Conservation (phyloP, 2,888 invertebrate species). For the Hofmannophila pseudospretella region DNA sequence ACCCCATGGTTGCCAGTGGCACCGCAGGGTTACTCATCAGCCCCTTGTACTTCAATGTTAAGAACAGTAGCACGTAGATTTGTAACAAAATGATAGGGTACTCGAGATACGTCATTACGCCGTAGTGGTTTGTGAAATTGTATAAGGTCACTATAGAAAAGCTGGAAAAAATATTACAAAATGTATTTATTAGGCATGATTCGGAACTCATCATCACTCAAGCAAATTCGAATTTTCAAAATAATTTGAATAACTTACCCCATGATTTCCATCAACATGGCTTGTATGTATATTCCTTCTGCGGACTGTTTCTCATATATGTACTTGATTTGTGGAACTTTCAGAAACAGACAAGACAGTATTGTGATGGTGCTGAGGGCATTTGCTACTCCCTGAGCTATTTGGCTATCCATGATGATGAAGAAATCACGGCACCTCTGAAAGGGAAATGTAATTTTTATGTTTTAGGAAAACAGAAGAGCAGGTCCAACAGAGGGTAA, state of each 20-base stretch:
- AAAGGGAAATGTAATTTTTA: too few relatives aligned
- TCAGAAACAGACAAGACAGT: slow-evolving; percentile 85
- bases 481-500: too few relatives aligned
- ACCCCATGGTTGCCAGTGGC: slow-evolving; percentile 38
- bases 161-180: slow-evolving; percentile 72
- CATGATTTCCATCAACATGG: slow-evolving; percentile 82
- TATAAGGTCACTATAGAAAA: slow-evolving; percentile 89
- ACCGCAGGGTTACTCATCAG: slow-evolving; percentile 61
- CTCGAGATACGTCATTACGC: slow-evolving; percentile 87
- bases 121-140: slow-evolving; percentile 86
- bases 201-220: too few relatives aligned
- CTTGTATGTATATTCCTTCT: slow-evolving; percentile 82
- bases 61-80: slow-evolving; percentile 84
- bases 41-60: slow-evolving; percentile 83
- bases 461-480: too few relatives aligned
- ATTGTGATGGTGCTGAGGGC: slow-evolving; percentile 85
- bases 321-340: slow-evolving; percentile 89
- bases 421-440: slow-evolving; percentile 3
- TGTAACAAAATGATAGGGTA: slow-evolving; percentile 89
- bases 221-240: too few relatives aligned
- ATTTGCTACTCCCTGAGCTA: slow-evolving; percentile 35
- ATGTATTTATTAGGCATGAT: too few relatives aligned
- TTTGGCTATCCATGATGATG: slow-evolving; percentile 29
- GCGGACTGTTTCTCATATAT: slow-evolving; percentile 81
- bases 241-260: too few relatives aligned